Evolutionary conservation across 2,888 invertebrate genomes (phyloP).

Genomic region (Osmoderma eremita): DNA sequence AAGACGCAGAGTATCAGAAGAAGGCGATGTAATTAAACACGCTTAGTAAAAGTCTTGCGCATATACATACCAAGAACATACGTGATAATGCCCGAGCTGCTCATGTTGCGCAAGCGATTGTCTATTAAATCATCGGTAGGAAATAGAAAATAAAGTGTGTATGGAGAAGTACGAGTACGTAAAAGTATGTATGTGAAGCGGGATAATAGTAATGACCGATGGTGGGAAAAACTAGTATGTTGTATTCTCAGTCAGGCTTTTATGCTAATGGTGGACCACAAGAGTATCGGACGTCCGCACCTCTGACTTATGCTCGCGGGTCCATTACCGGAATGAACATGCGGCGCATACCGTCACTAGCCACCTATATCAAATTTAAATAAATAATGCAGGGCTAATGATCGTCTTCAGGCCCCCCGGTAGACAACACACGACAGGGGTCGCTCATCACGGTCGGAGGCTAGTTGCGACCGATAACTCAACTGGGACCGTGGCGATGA

Average conservation of each 20-base stretch:
- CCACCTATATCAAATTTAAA: constrained; percentile 52
- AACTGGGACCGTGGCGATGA: constrained; percentile 8
- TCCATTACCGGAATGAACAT: constrained; percentile 50
- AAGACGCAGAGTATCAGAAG: constrained; percentile 32
- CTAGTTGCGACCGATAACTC: constrained; percentile 37
- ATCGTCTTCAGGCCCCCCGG: constrained; percentile 45
- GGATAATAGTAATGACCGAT: constrained; percentile 57
- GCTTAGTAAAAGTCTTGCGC: constrained; percentile 42
- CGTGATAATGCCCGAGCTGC: constrained; percentile 47
- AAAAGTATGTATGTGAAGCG: constrained; percentile 40
- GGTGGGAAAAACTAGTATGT: constrained; percentile 62
- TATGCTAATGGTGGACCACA: constrained; percentile 56
- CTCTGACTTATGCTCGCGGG: constrained; percentile 48
- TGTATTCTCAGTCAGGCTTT: constrained; percentile 60
- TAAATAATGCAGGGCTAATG: constrained; percentile 52
- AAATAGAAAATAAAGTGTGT: constrained; percentile 60
- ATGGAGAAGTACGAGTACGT: constrained; percentile 9
- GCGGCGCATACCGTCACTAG: constrained; percentile 45
- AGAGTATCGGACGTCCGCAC: constrained; percentile 51
- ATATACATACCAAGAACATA: constrained; percentile 31
- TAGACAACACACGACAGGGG: constrained; percentile 50
- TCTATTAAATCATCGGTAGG: constrained; percentile 61
- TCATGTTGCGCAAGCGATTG: constrained; percentile 57
- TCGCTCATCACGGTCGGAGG: constrained; percentile 51
- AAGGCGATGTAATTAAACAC: constrained; percentile 46